Evolutionary conservation across 2,888 invertebrate genomes (phyloP), one percentile per base, ranked within the genome.

Genomic region (Idaea aversata): DNA sequence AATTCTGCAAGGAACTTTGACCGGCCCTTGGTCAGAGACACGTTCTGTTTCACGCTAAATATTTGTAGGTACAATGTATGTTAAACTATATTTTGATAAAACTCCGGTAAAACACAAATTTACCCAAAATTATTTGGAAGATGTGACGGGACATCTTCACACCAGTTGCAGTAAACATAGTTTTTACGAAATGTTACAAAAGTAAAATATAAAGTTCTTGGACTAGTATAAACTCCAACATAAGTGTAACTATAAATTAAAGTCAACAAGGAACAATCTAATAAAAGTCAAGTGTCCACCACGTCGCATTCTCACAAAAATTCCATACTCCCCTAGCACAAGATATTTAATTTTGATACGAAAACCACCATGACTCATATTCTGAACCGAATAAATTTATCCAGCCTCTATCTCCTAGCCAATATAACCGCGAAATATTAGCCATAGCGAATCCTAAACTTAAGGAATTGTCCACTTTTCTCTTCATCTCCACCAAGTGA

Each of bases 261-360:
- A 47, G 47, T 47, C 63, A 59, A 63, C 66, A 66, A 65, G 61
- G 65, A 67, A 64, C 65, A 7, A 61, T 66, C 68, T 66, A 66
- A 70, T 68, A 68, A 70, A 72, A 69, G 67, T 63, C 61, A 71
- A 65, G 72, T 72, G 73, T 70, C 67, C 73, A 75, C 70, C 69
- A 70, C 67, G 77, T 77, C 67, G 77, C 75, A 82, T 81, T 77
- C 75, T 75, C 77, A 74, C 75, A 72, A 75, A 77, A 76, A 79
- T 79, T 78, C 77, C 67, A 68, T 70, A 71, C 71, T 81, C 76
- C 77, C 77, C 82, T 77, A 74, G 13, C 77, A 72, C 68, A 71
- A 87, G 91, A 91, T 91, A 91, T 91, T 91, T 91, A 91, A 91
- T 92, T 90, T 91, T 90, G 91, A 92, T 92, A 92, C 84, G 85